Evolutionary conservation across 1,140 invertebrate species (phyloP).

Genomic region (Stegodyphus dumicola): DNA sequence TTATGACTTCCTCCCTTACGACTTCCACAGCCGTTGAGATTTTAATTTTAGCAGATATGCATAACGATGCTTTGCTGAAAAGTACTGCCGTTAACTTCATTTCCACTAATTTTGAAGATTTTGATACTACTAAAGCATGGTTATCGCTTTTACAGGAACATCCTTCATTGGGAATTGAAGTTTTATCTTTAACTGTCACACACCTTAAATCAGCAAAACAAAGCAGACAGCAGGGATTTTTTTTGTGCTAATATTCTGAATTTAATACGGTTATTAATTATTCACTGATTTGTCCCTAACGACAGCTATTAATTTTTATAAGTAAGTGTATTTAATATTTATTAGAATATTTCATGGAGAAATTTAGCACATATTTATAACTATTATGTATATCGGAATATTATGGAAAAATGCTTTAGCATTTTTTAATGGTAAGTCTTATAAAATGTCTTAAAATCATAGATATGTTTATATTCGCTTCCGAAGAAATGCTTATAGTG

Average conservation of each 20-base stretch:
- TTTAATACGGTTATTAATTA: neutral
- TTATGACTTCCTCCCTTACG: neutral
- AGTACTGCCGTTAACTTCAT: neutral
- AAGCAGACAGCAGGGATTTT: neutral
- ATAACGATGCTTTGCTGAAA: neutral
- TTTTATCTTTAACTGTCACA: neutral
- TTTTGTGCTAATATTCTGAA: neutral
- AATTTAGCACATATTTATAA: too few species aligned
- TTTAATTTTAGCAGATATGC: neutral
- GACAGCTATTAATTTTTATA: neutral
- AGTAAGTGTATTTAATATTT: neutral
- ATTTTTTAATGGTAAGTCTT: too few species aligned
- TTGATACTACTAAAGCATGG: neutral
- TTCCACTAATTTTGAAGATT: neutral
- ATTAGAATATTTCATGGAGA: too few species aligned
- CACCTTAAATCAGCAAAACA: neutral
- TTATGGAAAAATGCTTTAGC: too few species aligned
- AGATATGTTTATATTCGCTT: too few species aligned
- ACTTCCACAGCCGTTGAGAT: neutral
- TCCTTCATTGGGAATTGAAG: neutral
- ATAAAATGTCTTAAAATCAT: too few species aligned
- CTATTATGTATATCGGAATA: too few species aligned
- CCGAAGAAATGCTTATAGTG: too few species aligned
- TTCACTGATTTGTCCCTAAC: neutral
- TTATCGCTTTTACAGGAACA: neutral